These are phyloP conservation scores for Trachythela sp. DNA, from an alignment of 64 coral and sea anemone genomes.

Conservation along the genomic window DNA sequence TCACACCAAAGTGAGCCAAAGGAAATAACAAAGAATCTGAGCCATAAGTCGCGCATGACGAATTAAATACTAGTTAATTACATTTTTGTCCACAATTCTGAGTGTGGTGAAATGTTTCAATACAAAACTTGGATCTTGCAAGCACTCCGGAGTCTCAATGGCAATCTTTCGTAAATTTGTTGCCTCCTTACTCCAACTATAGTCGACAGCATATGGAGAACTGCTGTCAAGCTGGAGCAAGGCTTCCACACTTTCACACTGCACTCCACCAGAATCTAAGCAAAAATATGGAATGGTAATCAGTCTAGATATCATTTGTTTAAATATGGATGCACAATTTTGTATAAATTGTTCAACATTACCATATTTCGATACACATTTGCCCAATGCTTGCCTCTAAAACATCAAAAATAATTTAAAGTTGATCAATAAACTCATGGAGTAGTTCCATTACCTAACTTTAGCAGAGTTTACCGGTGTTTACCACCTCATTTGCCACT, in stretches of 20 bases:
- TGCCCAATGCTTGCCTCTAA: neutral
- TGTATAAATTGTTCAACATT: neutral
- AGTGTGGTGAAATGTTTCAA: conserved; percentile 85
- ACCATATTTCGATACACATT: neutral
- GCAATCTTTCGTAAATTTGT: conserved; percentile 80
- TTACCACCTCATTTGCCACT: too few relatives aligned
- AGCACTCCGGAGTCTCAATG: conserved; percentile 68
- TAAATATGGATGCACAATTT: neutral
- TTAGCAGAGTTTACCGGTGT: too few relatives aligned
- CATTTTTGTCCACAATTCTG: conserved; percentile 96
- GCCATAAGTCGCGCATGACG: neutral
- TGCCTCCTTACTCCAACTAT: conserved; percentile 91
- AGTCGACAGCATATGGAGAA: conserved; percentile 77
- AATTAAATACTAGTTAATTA: neutral
- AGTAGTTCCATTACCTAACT: too few relatives aligned
- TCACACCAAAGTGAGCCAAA: too few relatives aligned
- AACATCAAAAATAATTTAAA: neutral
- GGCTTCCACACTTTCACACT: conserved; percentile 66
- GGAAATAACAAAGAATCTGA: neutral
- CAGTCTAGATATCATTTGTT: neutral
- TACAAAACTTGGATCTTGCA: conserved; percentile 58
- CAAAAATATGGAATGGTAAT: neutral
- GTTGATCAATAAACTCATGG: too few relatives aligned
- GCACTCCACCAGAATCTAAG: conserved; percentile 33
- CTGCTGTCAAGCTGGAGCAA: conserved; percentile 68